phyloP scores from a whole-genome alignment of 2,888 invertebrate species.

The Axea sp. region DNA sequence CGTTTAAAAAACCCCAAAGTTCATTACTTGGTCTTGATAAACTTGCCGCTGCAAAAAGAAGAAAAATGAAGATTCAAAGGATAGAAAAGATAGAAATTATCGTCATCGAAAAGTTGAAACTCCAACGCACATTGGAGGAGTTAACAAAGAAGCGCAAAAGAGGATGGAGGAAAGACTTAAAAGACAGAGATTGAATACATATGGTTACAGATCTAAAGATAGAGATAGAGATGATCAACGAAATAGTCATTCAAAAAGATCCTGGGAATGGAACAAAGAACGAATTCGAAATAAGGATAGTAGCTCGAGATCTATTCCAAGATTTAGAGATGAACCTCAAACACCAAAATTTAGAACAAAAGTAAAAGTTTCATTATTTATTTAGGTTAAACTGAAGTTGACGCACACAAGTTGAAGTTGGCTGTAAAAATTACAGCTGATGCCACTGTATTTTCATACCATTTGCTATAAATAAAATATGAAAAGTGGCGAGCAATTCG shows the following conservation, averaged over 20 bases:
- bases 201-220: conserved; percentile 72
- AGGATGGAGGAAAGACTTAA: conserved; percentile 80
- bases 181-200: conserved; percentile 75
- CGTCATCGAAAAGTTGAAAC: conserved; percentile 91
- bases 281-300: conserved; percentile 70
- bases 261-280: conserved; percentile 66
- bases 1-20: conserved; percentile 87
- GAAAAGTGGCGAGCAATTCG: no score
- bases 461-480: no score
- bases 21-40: conserved; percentile 92
- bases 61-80: conserved; percentile 70
- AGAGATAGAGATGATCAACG: conserved; percentile 66
- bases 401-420: no score
- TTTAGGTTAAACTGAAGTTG: no score
- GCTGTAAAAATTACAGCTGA: no score
- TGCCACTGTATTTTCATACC: no score
- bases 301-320: conserved; percentile 76
- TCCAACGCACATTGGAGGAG: conserved; percentile 96
- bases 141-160: conserved; percentile 88
- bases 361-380: no score
- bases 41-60: conserved; percentile 88
- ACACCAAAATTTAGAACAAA: conserved; percentile 85
- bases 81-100: conserved; percentile 82
- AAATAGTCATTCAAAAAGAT: conserved; percentile 67
- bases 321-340: conserved; percentile 91